phyloP scores from a whole-genome alignment of 2,797 vertebrate genomes.

The Champsocephalus gunnari region DNA sequence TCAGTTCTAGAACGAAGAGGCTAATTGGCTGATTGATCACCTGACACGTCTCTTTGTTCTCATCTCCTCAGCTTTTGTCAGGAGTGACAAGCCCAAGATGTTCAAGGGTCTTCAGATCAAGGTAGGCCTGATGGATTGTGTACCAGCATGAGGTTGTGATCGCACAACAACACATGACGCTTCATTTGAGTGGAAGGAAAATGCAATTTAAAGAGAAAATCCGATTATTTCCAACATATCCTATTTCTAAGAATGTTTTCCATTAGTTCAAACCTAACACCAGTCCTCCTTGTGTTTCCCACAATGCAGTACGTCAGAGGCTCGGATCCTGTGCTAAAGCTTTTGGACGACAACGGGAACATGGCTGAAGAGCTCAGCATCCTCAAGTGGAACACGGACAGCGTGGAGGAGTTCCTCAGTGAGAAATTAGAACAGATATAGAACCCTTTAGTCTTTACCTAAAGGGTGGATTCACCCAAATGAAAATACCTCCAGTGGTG shows the following conservation, averaged over 20 bases:
- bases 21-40: constrained; percentile 5
- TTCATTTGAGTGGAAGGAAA: neutral
- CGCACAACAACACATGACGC: neutral
- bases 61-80: constrained; percentile 93
- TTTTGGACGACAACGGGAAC: constrained; percentile 98
- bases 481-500: constrained; percentile 3
- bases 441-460: constrained; percentile 23
- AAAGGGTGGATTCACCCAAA: constrained; percentile 23
- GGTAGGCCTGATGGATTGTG: constrained; percentile 77
- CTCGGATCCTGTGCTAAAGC: constrained; percentile 97
- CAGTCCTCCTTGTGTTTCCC: neutral
- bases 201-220: constrained; percentile 1
- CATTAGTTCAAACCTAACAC: constrained; percentile 29
- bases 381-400: constrained; percentile 99
- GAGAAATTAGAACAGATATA: constrained; percentile 96
- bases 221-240: constrained; percentile 1
- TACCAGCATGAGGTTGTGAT: neutral
- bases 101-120: constrained; percentile 99
- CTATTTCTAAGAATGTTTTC: constrained; percentile 10
- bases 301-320: constrained; percentile 93
- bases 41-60: constrained; percentile 30
- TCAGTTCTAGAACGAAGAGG: constrained; percentile 24
- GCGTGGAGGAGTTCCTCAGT: constrained; percentile 97
- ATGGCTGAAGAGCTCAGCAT: constrained; percentile 99
- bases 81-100: constrained; percentile 98